Base-by-base conservation (phyloP, 2,113 vertebrate genomes). In the Silurus asotus region DNA sequence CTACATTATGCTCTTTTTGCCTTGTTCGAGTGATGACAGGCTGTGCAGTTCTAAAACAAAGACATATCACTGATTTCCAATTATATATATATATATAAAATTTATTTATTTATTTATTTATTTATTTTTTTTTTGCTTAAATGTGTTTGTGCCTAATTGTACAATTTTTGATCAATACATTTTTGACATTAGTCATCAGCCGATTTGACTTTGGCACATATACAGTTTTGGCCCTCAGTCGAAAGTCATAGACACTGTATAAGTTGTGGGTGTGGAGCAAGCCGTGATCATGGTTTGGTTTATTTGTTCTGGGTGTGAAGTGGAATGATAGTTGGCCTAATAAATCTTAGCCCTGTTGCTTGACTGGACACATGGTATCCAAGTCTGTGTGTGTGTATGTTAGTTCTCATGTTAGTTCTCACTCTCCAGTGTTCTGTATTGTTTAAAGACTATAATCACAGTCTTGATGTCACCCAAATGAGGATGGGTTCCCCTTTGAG, bases 11-110 rank as follows among this genome's bases (percentile, higher is more conserved):
- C 51, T 85, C 7, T 80, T 72, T n/a, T 86, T 59, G 37, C 62
- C 19, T 59, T 81, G 28, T 86, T 67, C 48, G 69, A 85, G 55
- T 84, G 83, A 28, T 65, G 82, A 59, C 65, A 83, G 82, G 0
- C 10, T 20, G 0, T 23, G 59, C 72, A 53, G 53, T 83, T 6
- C 45, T n/a, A n/a, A n/a, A n/a, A n/a, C n/a, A 3, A 51, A 20
- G 15, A 69, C 37, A n/a, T 45, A 82, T 20, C 5, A 4, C 61
- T 51, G 20, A 82, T 72, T 37, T 72, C 37, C 25, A 58, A 56
- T 45, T n/a, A n/a, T n/a, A n/a, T n/a, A n/a, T n/a, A n/a, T n/a
- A n/a, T n/a, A n/a, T n/a, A n/a, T n/a, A n/a, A n/a, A n/a, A n/a
- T n/a, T n/a, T n/a, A n/a, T n/a, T n/a, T n/a, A n/a, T n/a, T n/a